phyloP scores from a whole-genome alignment of 2,888 invertebrate genomes.

The Cryptophagus acutangulus region DNA sequence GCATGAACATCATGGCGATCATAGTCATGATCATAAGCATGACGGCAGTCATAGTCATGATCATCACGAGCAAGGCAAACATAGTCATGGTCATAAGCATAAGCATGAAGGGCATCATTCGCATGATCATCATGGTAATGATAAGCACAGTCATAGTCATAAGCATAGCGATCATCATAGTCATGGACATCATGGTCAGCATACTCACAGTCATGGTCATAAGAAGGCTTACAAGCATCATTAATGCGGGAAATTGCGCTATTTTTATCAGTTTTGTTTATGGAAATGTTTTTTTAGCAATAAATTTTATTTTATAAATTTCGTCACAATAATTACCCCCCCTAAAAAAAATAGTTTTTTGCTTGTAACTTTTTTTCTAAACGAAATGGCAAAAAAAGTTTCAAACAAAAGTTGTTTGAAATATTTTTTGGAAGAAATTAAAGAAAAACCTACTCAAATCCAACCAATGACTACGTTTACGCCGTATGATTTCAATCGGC shows the following conservation, averaged over 20 bases:
- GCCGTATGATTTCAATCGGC: too few relatives aligned
- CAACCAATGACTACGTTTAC: too few relatives aligned
- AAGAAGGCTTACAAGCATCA: slow-evolving; percentile 5
- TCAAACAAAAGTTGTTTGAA: too few relatives aligned
- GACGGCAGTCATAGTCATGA: slow-evolving; percentile 20
- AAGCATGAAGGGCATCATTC: slow-evolving; percentile 29
- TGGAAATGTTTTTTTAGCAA: neutral
- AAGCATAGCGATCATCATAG: slow-evolving; percentile 15
- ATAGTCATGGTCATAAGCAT: slow-evolving; percentile 26
- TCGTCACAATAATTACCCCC: too few relatives aligned
- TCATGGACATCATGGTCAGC: slow-evolving; percentile 10
- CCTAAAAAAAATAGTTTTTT: too few relatives aligned
- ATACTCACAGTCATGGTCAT: slow-evolving; percentile 3
- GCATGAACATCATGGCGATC: slow-evolving; percentile 24
- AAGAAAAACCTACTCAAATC: too few relatives aligned
- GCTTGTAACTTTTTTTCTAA: too few relatives aligned
- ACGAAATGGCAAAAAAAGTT: too few relatives aligned
- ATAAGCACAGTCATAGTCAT: slow-evolving; percentile 22
- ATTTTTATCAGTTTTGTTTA: slow-evolving; percentile 1
- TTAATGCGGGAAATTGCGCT: neutral
- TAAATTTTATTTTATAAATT: too few relatives aligned
- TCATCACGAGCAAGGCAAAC: slow-evolving; percentile 20
- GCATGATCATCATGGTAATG: slow-evolving; percentile 26
- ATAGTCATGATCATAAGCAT: slow-evolving; percentile 26
- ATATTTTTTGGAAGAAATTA: too few relatives aligned